Conservation (phyloP, 2,888 invertebrate species). For the Carabus problematicus region DNA sequence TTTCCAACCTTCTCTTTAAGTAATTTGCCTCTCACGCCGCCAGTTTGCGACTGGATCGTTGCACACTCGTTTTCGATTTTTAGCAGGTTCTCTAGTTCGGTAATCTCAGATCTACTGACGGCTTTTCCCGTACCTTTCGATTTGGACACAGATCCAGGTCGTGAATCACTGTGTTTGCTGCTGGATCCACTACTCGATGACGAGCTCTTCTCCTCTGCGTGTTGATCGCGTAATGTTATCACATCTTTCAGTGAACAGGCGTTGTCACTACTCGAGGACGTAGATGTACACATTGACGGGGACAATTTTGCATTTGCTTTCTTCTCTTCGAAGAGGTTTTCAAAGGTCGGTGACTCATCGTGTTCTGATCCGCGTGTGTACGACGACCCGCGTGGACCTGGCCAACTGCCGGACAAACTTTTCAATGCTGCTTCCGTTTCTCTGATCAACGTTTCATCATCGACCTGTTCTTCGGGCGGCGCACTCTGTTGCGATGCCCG, state of each 20-base stretch:
- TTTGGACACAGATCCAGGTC: slow-evolving; percentile 4
- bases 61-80: slow-evolving; percentile 63
- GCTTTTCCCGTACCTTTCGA: slow-evolving; percentile 21
- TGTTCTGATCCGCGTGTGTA: slow-evolving; percentile 70
- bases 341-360: slow-evolving; percentile 82
- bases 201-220: slow-evolving; percentile 49
- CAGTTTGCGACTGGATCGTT: slow-evolving; percentile 58
- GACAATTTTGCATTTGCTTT: slow-evolving; percentile 70
- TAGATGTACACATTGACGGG: slow-evolving; percentile 66
- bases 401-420: slow-evolving; percentile 87
- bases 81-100: slow-evolving; percentile 53
- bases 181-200: too few species aligned
- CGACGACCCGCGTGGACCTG: slow-evolving; percentile 69
- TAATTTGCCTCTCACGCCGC: slow-evolving; percentile 44
- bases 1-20: slow-evolving; percentile 52
- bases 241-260: slow-evolving; percentile 73
- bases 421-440: slow-evolving; percentile 89
- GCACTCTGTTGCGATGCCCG: slow-evolving; percentile 43
- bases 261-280: slow-evolving; percentile 67
- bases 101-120: slow-evolving; percentile 18
- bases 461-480: slow-evolving; percentile 57
- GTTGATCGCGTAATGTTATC: slow-evolving; percentile 61
- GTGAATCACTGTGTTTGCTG: not conserved
- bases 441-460: slow-evolving; percentile 83
- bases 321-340: slow-evolving; percentile 85